Evolutionary conservation across 2,888 invertebrate genomes (phyloP).

Genomic region (Mythimna ferrago): DNA sequence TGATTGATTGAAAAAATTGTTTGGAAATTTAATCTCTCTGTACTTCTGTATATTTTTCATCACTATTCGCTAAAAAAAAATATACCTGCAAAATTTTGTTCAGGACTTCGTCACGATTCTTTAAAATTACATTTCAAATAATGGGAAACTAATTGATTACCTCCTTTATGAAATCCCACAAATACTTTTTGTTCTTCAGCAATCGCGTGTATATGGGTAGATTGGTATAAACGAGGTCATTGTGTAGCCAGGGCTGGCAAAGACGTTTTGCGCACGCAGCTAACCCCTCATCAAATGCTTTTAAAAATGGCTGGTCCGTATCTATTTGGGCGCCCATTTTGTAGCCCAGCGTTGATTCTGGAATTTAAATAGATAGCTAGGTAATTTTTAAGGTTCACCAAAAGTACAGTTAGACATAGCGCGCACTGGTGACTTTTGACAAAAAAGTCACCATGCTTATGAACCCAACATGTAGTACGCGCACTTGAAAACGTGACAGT

Average conservation of each 20-base stretch:
- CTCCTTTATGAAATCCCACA: conserved; percentile 59
- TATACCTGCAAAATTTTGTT: no score
- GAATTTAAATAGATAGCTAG: conserved; percentile 1
- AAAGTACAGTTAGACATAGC: no score
- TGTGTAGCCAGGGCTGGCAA: conserved; percentile 67
- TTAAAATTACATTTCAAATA: neutral
- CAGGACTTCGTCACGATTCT: no score
- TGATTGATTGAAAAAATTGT: no score
- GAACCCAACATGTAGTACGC: no score
- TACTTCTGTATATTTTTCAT: no score
- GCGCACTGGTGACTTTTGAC: no score
- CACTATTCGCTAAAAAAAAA: no score
- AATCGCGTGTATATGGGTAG: conserved; percentile 46
- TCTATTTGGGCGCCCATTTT: conserved; percentile 53
- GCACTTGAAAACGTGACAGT: no score
- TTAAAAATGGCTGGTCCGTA: conserved; percentile 55
- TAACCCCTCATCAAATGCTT: conserved; percentile 53
- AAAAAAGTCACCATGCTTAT: no score
- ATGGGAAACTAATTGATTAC: conserved; percentile 33
- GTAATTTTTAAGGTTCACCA: no score
- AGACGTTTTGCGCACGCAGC: conserved; percentile 47
- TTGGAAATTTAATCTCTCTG: no score
- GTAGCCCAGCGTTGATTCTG: conserved; percentile 63
- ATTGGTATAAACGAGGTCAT: conserved; percentile 59
- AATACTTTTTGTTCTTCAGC: conserved; percentile 23